These are phyloP conservation scores for Periophthalmodon schlosseri DNA, from an alignment of 2,113 vertebrate species.

Conservation along the genomic window DNA sequence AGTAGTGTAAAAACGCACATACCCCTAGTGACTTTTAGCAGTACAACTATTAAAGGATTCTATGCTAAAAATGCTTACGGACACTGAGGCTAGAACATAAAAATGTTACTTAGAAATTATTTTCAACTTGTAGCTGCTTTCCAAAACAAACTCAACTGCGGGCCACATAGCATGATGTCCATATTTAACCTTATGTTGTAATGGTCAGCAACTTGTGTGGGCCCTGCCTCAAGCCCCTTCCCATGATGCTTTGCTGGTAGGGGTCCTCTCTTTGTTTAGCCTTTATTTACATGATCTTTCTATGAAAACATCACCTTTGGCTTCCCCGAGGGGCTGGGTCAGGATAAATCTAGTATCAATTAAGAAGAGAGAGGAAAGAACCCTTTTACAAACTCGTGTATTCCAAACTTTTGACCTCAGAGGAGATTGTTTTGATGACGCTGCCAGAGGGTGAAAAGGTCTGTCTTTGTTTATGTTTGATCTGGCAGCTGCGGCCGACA, in stretches of 20 bases:
- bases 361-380: slow-evolving; percentile 44
- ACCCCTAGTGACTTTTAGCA: too few relatives aligned
- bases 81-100: background rate
- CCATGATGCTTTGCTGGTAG: slow-evolving; percentile 67
- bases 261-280: slow-evolving; percentile 53
- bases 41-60: too few relatives aligned
- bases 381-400: slow-evolving; percentile 38
- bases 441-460: slow-evolving; percentile 47
- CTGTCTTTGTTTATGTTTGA: slow-evolving; percentile 65
- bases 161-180: slow-evolving; percentile 44
- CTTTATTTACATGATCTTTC: slow-evolving; percentile 69
- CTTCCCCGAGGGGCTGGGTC: slow-evolving; percentile 61
- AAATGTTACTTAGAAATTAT: background rate
- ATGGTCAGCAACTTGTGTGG: slow-evolving; percentile 72
- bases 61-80: background rate
- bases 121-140: slow-evolving; percentile 1
- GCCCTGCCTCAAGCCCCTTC: slow-evolving; percentile 64
- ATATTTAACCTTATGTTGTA: slow-evolving; percentile 58
- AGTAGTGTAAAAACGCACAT: background rate
- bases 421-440: slow-evolving; percentile 52
- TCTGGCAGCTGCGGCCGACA: slow-evolving; percentile 54
- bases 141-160: slow-evolving; percentile 29
- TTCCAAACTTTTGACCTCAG: slow-evolving; percentile 45
- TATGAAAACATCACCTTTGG: slow-evolving; percentile 74
- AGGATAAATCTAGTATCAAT: slow-evolving; percentile 68